A percentile compares a stretch with the other conserved stretches of the same genome.
phyloP scores from a whole-genome alignment of 2,113 vertebrate genomes.

The Hypomesus transpacificus region DNA sequence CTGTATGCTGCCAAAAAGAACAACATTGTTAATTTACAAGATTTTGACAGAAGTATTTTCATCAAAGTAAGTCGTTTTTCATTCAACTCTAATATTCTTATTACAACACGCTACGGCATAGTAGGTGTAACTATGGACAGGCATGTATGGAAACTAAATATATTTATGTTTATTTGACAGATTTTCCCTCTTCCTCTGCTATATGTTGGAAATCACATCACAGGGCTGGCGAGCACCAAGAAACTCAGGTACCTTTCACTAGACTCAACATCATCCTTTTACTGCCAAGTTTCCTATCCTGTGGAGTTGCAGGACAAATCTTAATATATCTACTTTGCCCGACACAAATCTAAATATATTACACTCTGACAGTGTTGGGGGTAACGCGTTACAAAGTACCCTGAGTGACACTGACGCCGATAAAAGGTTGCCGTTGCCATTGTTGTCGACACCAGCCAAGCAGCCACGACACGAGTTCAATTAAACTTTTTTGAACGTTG shows the following conservation, averaged over 20 bases:
- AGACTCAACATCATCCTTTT: neutral
- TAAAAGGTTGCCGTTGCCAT: no score
- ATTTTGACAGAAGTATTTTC: conserved; percentile 63
- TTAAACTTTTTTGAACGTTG: no score
- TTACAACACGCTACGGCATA: neutral
- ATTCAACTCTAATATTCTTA: neutral
- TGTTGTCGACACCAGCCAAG: no score
- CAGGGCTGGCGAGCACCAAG: conserved; percentile 72
- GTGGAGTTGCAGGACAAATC: no score
- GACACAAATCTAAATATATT: no score
- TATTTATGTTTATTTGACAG: conserved; percentile 34
- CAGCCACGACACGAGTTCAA: no score
- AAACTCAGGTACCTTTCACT: conserved; percentile 65
- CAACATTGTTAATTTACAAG: conserved; percentile 62
- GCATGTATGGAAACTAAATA: neutral
- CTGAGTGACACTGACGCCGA: no score
- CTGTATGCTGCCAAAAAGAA: conserved; percentile 67
- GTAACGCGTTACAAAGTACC: no score
- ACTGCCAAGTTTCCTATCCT: no score
- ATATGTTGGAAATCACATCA: conserved; percentile 70
- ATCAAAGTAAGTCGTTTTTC: conserved; percentile 53
- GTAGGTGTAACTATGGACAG: neutral
- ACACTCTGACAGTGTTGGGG: no score
- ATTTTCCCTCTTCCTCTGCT: conserved; percentile 74
- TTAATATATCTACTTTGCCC: no score